phyloP scores from a whole-genome alignment of 1,140 invertebrate species.

The Tenebrio molitor region DNA sequence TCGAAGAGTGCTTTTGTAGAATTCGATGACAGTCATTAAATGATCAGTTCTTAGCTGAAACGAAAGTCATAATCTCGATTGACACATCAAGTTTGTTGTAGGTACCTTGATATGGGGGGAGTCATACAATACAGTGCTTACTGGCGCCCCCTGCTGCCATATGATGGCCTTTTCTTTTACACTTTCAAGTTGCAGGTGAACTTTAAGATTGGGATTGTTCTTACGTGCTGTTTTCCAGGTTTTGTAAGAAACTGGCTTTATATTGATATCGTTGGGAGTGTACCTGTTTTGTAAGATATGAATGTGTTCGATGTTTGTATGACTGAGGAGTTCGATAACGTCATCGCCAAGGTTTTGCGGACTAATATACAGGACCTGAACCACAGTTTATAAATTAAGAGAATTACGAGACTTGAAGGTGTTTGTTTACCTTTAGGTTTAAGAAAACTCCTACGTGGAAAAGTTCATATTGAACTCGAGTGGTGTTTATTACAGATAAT shows the following conservation, averaged over 20 bases:
- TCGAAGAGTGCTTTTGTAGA: slow-evolving; percentile 71
- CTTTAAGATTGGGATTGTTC: slow-evolving; percentile 71
- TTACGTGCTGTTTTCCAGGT: slow-evolving; percentile 70
- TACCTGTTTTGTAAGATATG: slow-evolving; percentile 86
- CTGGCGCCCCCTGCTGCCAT: slow-evolving; percentile 73
- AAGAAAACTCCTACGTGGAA: slow-evolving; percentile 84
- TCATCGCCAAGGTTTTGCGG: slow-evolving; percentile 88
- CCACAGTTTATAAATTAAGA: too few relatives aligned
- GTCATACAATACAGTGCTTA: slow-evolving; percentile 77
- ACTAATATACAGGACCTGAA: slow-evolving; percentile 79
- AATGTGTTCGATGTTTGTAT: slow-evolving; percentile 78
- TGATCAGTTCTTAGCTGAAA: slow-evolving; percentile 67
- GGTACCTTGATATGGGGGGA: slow-evolving; percentile 75
- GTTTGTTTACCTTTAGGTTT: slow-evolving; percentile 76
- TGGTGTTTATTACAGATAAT: slow-evolving; percentile 82
- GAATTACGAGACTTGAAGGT: too few relatives aligned
- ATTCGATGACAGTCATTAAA: slow-evolving; percentile 70
- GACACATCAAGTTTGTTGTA: slow-evolving; percentile 27
- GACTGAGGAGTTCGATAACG: slow-evolving; percentile 77
- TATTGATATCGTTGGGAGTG: slow-evolving; percentile 70
- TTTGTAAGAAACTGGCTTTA: slow-evolving; percentile 66
- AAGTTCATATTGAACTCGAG: slow-evolving; percentile 79
- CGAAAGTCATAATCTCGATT: slow-evolving; percentile 43
- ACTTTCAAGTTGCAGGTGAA: slow-evolving; percentile 73
- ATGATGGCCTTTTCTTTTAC: slow-evolving; percentile 69